Conservation (phyloP, 1,140 invertebrate species). For the Euwallacea similis region DNA sequence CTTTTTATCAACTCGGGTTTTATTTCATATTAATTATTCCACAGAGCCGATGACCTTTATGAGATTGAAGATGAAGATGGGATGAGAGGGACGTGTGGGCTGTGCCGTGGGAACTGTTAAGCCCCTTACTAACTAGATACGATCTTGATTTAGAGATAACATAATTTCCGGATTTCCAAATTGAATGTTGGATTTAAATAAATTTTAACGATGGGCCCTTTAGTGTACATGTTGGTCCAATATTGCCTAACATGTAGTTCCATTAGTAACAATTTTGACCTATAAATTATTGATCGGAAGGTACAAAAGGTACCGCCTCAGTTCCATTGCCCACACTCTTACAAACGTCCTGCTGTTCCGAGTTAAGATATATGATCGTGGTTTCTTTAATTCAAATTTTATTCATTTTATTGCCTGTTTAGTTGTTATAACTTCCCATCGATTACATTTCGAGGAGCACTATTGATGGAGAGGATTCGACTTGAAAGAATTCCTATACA, state of each 20-base stretch:
- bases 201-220: too few relatives aligned
- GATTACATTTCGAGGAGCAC: neutral
- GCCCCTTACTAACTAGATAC: slow-evolving; percentile 2
- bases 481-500: too few relatives aligned
- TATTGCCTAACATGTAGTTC: neutral
- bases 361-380: slow-evolving; percentile 17
- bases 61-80: too few relatives aligned
- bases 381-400: slow-evolving; percentile 24
- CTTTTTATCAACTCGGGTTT: too few relatives aligned
- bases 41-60: neutral
- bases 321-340: slow-evolving; percentile 16
- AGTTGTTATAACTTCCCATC: slow-evolving; percentile 8
- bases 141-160: slow-evolving; percentile 10
- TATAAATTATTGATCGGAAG: slow-evolving; percentile 14
- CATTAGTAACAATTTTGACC: slow-evolving; percentile 24
- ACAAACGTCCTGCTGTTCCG: slow-evolving; percentile 9
- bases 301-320: slow-evolving; percentile 9
- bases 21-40: too few relatives aligned
- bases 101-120: slow-evolving; percentile 7
- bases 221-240: too few relatives aligned
- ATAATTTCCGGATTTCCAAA: slow-evolving; percentile 10
- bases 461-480: too few relatives aligned
- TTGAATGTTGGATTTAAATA: neutral
- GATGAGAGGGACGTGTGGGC: neutral
- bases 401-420: slow-evolving; percentile 17